A percentile compares a stretch with the other conserved stretches of the same genome.
Evolutionary conservation across 2,113 vertebrate species (phyloP).

Genomic region (Petrocephalus microphthalmus): DNA sequence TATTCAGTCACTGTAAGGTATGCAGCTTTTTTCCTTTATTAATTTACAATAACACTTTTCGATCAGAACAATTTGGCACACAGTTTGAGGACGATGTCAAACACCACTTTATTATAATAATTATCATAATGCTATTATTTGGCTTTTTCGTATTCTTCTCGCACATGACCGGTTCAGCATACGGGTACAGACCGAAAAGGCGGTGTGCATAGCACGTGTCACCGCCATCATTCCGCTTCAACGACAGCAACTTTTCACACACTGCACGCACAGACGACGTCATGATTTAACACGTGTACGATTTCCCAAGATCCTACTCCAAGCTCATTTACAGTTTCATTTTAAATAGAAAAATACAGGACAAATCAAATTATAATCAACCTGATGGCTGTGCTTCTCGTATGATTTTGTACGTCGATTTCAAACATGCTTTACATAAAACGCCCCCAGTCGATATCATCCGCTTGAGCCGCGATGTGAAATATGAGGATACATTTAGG

Average conservation of each 20-base stretch:
- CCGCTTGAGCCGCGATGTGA: conserved; percentile 34
- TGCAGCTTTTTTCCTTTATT: conserved; percentile 56
- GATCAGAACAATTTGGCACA: conserved; percentile 56
- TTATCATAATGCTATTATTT: conserved; percentile 34
- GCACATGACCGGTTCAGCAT: conserved; percentile 46
- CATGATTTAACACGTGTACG: conserved; percentile 37
- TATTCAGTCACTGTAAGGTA: conserved; percentile 31
- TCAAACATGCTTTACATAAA: conserved; percentile 62
- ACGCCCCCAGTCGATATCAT: conserved; percentile 45
- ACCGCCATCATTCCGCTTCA: conserved; percentile 36
- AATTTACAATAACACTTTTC: conserved; percentile 48
- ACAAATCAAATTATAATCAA: conserved; percentile 54
- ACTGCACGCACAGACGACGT: conserved; percentile 49
- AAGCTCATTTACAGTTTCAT: conserved; percentile 55
- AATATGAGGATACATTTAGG: not conserved
- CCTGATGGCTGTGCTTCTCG: conserved; percentile 60
- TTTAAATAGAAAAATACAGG: conserved; percentile 67
- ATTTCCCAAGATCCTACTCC: conserved; percentile 49
- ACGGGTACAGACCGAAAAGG: conserved; percentile 41
- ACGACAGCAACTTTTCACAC: conserved; percentile 44
- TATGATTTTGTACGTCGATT: conserved; percentile 47
- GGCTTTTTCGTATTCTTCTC: conserved; percentile 41
- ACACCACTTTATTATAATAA: not conserved
- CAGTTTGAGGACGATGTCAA: conserved; percentile 34
- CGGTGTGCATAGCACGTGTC: conserved; percentile 43